phyloP scores from a whole-genome alignment of 2,888 invertebrate species.

The Lacanobia wlatinum region DNA sequence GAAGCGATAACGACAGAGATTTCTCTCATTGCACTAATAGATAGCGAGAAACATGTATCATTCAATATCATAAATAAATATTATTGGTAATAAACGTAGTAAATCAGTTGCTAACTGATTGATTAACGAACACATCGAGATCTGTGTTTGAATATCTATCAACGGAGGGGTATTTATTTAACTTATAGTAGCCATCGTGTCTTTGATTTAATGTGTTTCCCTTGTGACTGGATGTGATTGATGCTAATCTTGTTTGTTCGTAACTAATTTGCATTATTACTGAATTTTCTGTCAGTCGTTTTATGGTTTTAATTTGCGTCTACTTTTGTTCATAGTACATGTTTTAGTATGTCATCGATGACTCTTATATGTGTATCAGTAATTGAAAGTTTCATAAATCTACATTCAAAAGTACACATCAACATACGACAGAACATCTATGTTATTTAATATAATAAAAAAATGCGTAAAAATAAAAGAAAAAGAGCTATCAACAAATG shows the following conservation, averaged over 20 bases:
- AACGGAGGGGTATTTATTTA: slow-evolving; percentile 31
- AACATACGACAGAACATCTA: not conserved
- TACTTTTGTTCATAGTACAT: not conserved
- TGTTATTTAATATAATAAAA: not conserved
- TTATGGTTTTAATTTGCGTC: not conserved
- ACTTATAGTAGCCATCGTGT: slow-evolving; percentile 28
- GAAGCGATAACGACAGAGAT: slow-evolving; percentile 29
- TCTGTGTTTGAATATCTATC: slow-evolving; percentile 59
- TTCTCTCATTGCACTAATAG: slow-evolving; percentile 47
- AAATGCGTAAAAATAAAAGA: not conserved
- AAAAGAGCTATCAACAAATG: slow-evolving; percentile 30
- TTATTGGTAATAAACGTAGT: slow-evolving; percentile 62
- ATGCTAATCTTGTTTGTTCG: slow-evolving; percentile 29
- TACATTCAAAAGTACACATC: not conserved
- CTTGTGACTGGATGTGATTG: slow-evolving; percentile 12
- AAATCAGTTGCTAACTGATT: slow-evolving; percentile 72
- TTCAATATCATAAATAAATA: slow-evolving; percentile 70
- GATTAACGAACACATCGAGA: slow-evolving; percentile 60
- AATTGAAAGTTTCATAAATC: not conserved
- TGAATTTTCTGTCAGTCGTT: not conserved
- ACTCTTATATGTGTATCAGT: no score
- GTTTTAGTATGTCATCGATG: not conserved
- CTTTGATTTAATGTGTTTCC: slow-evolving; percentile 34
- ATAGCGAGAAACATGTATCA: slow-evolving; percentile 46
- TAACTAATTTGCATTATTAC: not conserved